Evolutionary conservation across 2,113 vertebrate genomes (phyloP).

Genomic region (Macheiramphus alcinus): DNA sequence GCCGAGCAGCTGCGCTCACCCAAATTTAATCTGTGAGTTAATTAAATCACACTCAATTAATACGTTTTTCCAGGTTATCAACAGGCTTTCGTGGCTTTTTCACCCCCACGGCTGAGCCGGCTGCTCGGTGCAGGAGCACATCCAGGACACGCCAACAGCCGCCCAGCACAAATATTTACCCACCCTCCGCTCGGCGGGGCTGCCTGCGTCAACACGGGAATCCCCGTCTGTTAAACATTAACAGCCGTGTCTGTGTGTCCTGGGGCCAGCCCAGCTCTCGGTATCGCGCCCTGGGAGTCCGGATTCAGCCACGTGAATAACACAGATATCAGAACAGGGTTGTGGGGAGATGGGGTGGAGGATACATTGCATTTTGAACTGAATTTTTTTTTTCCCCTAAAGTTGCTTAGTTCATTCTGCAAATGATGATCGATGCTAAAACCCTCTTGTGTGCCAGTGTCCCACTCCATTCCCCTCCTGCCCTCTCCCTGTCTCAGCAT

Average conservation of each 20-base stretch:
- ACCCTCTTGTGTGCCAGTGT: not conserved
- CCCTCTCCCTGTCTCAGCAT: not conserved
- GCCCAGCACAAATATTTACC: constrained; percentile 78
- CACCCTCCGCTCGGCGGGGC: not conserved
- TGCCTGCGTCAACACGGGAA: constrained; percentile 57
- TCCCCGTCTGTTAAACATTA: constrained; percentile 72
- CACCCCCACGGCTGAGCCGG: not conserved
- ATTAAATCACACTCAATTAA: not conserved
- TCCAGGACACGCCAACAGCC: not conserved
- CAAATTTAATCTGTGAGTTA: not conserved
- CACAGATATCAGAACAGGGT: rapidly evolving
- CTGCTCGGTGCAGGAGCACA: not conserved
- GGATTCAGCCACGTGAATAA: not conserved
- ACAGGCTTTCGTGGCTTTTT: not conserved
- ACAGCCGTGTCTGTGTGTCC: not conserved
- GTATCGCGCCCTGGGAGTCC: not conserved
- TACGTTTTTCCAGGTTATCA: not conserved
- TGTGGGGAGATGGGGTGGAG: not conserved
- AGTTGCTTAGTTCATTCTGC: not conserved
- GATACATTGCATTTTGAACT: not conserved
- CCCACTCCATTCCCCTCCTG: not conserved
- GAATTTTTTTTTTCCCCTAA: rapidly evolving
- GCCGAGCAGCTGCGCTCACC: not conserved
- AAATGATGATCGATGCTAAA: not conserved
- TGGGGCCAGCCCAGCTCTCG: not conserved